phyloP scores from a whole-genome alignment of 2,888 invertebrate species.

The Pseudococcus longispinus region DNA sequence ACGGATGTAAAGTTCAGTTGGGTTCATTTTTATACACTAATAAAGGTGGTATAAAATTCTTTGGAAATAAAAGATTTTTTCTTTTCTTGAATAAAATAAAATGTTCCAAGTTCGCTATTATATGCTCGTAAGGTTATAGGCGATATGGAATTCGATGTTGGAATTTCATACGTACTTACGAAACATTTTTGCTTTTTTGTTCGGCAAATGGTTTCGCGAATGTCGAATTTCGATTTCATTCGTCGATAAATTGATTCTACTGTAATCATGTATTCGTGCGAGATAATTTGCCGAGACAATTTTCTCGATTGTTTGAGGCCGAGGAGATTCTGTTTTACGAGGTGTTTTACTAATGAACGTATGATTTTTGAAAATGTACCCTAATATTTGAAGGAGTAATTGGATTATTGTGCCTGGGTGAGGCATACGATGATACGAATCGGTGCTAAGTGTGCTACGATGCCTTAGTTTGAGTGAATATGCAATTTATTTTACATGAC shows the following conservation, averaged over 20 bases:
- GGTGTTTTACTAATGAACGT: not conserved
- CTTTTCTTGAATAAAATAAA: conserved; percentile 10
- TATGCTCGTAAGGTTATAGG: not conserved
- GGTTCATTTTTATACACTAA: conserved; percentile 21
- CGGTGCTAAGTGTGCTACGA: too few species aligned
- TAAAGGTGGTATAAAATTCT: conserved; percentile 24
- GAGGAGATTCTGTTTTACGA: not conserved
- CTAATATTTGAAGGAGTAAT: too few species aligned
- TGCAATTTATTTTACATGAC: too few species aligned
- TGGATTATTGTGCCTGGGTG: too few species aligned
- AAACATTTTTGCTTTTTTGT: not conserved
- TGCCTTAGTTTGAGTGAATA: too few species aligned
- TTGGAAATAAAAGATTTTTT: conserved; percentile 4
- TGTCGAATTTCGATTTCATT: not conserved
- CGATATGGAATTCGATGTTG: not conserved
- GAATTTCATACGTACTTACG: not conserved
- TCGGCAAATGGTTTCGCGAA: not conserved
- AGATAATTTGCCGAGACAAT: not conserved
- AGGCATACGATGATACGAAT: too few species aligned
- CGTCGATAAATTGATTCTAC: not conserved
- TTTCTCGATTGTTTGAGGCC: not conserved
- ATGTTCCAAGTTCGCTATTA: not conserved
- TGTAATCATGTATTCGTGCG: not conserved
- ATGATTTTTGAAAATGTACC: not conserved
- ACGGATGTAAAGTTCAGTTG: conserved; percentile 25